phyloP scores from a whole-genome alignment of 1,140 invertebrate species.

The Pararge aegeria region DNA sequence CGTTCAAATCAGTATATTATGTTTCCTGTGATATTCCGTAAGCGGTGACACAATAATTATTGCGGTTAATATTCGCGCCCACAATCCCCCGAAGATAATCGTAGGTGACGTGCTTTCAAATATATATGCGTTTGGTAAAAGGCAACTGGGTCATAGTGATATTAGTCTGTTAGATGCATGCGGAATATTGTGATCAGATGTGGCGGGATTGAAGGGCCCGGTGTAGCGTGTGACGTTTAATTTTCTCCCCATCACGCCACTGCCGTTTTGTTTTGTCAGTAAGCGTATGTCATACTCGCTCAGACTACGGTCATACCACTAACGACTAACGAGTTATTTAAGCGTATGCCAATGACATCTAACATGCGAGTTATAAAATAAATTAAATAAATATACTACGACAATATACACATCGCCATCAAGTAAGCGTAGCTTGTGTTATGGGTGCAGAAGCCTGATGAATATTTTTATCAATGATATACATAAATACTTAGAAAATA shows the following conservation, averaged over 20 bases:
- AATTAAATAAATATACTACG: no score
- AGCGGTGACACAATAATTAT: neutral
- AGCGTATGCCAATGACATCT: no score
- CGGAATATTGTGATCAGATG: conserved; percentile 12
- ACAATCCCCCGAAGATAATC: conserved; percentile 7
- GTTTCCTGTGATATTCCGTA: neutral
- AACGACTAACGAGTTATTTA: no score
- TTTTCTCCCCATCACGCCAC: neutral
- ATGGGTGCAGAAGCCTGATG: no score
- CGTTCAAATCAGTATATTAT: no score
- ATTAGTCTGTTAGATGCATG: conserved; percentile 14
- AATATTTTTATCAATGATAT: no score
- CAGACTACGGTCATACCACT: no score
- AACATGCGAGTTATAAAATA: no score
- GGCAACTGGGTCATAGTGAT: conserved; percentile 38
- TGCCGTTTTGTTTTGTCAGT: neutral
- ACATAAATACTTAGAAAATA: no score
- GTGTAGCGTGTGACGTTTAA: conserved; percentile 9
- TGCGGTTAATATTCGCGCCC: conserved; percentile 11
- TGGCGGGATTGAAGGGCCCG: conserved; percentile 10
- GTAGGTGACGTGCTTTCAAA: conserved; percentile 15
- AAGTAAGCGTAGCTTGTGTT: no score
- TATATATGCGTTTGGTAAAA: conserved; percentile 21
- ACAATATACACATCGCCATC: no score
- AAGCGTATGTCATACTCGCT: no score